Evolutionary conservation across 2,888 invertebrate species (phyloP).

Genomic region (Trachelus iudaicus): DNA sequence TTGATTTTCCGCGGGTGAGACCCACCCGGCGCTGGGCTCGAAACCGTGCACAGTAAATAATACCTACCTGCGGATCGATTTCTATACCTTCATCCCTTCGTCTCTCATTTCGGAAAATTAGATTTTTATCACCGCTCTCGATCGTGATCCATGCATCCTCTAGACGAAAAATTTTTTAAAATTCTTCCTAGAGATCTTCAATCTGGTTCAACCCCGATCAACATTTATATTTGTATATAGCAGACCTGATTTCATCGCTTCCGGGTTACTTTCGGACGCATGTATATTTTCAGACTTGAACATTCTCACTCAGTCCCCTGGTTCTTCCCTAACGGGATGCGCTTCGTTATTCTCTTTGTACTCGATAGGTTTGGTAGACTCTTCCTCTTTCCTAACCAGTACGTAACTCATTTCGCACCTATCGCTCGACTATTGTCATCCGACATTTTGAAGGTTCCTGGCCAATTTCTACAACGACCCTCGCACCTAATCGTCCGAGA

Average conservation of each 20-base stretch:
- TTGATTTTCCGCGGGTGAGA: constrained; percentile 40
- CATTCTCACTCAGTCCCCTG: not conserved
- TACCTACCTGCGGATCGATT: not conserved
- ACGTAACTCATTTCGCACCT: not conserved
- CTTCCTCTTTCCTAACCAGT: not conserved
- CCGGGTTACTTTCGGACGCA: not conserved
- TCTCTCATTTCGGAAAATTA: not conserved
- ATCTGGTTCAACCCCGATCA: not conserved
- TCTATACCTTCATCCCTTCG: not conserved
- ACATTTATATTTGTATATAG: not conserved
- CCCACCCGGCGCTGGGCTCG: constrained; percentile 25
- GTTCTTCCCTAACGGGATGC: not conserved
- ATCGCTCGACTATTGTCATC: not conserved
- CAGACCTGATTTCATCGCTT: not conserved
- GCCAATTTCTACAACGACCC: not conserved
- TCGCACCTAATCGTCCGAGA: not conserved
- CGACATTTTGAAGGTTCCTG: not conserved
- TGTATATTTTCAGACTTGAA: not conserved
- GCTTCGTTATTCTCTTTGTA: not conserved
- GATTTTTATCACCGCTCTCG: not conserved
- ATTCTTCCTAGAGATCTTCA: not conserved
- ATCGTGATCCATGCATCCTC: not conserved
- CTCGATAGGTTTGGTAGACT: not conserved
- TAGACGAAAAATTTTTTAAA: not conserved
- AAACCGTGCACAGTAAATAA: constrained; percentile 1